phyloP scores from a whole-genome alignment of 1,140 invertebrate species.

The Euura saliciscinereae region DNA sequence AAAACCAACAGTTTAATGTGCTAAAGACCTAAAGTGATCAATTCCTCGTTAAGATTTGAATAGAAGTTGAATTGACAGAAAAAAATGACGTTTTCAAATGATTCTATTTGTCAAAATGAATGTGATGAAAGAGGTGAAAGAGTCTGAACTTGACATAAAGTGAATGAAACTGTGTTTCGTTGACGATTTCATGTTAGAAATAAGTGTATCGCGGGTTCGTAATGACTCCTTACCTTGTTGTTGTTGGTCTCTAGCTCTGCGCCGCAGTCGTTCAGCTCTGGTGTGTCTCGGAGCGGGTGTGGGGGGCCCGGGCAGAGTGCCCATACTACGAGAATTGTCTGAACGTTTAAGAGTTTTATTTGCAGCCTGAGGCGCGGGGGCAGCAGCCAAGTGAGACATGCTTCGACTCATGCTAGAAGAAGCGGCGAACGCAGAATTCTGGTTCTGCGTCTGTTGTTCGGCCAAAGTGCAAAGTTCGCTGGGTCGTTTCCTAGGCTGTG shows the following conservation, averaged over 20 bases:
- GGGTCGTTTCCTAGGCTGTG: conserved; percentile 71
- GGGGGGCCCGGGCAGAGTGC: conserved; percentile 52
- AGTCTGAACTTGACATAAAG: too few species aligned
- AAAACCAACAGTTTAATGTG: too few species aligned
- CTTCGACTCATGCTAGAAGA: conserved; percentile 68
- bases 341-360: conserved; percentile 51
- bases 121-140: too few species aligned
- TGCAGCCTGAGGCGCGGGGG: conserved; percentile 26
- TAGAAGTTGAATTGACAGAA: too few species aligned
- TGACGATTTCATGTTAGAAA: too few species aligned
- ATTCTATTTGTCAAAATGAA: too few species aligned
- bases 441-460: conserved; percentile 54
- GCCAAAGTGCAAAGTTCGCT: conserved; percentile 62
- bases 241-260: conserved; percentile 58
- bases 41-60: too few species aligned
- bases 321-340: conserved; percentile 64
- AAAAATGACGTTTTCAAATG: too few species aligned
- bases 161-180: too few species aligned
- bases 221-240: conserved; percentile 55
- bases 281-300: conserved; percentile 58
- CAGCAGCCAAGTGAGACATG: conserved; percentile 70
- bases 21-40: too few species aligned
- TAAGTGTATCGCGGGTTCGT: too few species aligned
- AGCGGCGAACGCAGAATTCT: conserved; percentile 28
- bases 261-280: conserved; percentile 62